Evolutionary conservation across 1,140 invertebrate species (phyloP).

Genomic region (Diprion similis): DNA sequence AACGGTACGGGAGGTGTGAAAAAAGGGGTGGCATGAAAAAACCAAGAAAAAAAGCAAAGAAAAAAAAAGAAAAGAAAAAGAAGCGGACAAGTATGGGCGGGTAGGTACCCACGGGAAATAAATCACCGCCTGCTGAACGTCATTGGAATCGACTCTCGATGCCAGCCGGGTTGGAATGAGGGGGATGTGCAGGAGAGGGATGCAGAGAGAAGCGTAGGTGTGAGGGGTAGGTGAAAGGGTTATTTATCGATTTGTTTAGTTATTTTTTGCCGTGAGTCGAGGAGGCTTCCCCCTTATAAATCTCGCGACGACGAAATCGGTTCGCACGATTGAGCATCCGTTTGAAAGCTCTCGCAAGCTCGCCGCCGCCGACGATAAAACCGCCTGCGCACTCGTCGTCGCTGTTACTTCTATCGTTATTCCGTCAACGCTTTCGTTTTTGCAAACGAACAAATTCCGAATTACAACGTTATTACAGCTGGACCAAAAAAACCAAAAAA

Average conservation of each 20-base stretch:
- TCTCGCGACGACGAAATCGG: neutral
- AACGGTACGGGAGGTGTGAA: no score
- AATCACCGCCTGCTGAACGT: neutral
- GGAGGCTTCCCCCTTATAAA: neutral
- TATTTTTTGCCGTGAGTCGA: neutral
- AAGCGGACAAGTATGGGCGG: neutral
- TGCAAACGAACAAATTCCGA: no score
- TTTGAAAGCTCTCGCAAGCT: conserved; percentile 4
- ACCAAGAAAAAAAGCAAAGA: no score
- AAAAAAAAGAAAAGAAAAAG: no score
- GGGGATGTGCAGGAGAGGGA: no score
- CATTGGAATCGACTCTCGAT: conserved; percentile 5
- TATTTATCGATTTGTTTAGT: conserved; percentile 8
- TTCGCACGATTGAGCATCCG: conserved; percentile 6
- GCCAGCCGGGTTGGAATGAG: neutral
- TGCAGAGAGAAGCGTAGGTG: no score
- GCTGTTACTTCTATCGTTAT: neutral
- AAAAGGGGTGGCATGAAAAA: no score
- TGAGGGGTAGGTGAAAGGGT: neutral
- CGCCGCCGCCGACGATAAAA: neutral
- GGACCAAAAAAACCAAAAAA: no score
- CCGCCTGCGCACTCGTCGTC: neutral
- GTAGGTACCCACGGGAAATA: neutral
- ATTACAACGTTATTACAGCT: no score
- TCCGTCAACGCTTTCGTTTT: neutral